These are phyloP conservation scores for Otus scops DNA, from an alignment of 2,797 vertebrate genomes.

Conservation along the genomic window DNA sequence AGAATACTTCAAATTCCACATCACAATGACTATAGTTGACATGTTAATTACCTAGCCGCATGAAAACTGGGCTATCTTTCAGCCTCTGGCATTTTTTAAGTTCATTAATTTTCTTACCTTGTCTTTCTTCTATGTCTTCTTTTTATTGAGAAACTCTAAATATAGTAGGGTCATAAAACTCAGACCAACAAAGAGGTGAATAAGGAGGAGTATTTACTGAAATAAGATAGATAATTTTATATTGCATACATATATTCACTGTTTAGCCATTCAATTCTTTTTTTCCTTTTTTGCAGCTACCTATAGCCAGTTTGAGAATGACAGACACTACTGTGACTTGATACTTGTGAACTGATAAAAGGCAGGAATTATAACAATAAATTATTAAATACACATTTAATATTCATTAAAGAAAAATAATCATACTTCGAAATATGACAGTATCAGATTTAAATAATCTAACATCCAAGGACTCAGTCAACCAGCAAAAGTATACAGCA, in stretches of 20 bases:
- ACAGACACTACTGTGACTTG: neutral
- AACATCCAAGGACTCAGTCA: neutral
- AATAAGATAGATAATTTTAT: neutral
- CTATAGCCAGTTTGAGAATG: neutral
- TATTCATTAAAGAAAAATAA: neutral
- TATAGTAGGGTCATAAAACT: neutral
- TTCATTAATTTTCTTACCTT: slow-evolving; percentile 54
- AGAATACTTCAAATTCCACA: slow-evolving; percentile 37
- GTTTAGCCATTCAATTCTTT: neutral
- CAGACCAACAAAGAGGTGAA: neutral
- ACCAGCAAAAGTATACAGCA: neutral
- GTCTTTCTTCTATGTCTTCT: neutral
- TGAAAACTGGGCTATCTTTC: slow-evolving; percentile 61
- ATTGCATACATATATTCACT: neutral
- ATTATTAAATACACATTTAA: neutral
- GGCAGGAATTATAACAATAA: neutral
- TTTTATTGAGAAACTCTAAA: slow-evolving; percentile 41
- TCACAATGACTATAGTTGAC: slow-evolving; percentile 26
- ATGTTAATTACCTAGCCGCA: slow-evolving; percentile 54
- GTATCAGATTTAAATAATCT: neutral
- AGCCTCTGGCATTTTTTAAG: slow-evolving; percentile 36
- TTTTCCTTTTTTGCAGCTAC: neutral
- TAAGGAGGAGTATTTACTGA: neutral
- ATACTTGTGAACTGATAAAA: neutral
- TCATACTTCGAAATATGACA: neutral